phyloP scores from a whole-genome alignment of 1,140 invertebrate genomes.

The Bombyx mori region DNA sequence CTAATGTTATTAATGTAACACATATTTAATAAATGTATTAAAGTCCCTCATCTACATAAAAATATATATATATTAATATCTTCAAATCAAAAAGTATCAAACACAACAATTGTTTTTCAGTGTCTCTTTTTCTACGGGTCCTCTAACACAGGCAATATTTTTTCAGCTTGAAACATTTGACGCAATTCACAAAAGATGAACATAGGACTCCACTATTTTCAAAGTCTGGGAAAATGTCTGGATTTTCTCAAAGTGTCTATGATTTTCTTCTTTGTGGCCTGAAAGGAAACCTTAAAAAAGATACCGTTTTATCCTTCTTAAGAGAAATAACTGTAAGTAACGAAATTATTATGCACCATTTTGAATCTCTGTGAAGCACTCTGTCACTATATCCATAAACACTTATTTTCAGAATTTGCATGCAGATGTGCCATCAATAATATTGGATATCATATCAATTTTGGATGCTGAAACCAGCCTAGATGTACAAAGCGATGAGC shows the following conservation, averaged over 20 bases:
- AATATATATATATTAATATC: too few species aligned
- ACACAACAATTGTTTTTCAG: too few species aligned
- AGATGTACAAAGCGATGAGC: constrained; percentile 76
- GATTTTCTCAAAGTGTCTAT: constrained; percentile 72
- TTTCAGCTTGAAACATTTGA: constrained; percentile 72
- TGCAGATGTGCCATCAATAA: constrained; percentile 81
- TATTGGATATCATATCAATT: constrained; percentile 84
- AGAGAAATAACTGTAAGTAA: constrained; percentile 78
- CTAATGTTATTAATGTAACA: too few species aligned
- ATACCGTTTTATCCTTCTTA: constrained; percentile 76
- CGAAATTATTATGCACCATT: constrained; percentile 7
- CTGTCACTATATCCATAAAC: background rate
- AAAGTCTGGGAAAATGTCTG: constrained; percentile 66
- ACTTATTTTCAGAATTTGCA: constrained; percentile 75
- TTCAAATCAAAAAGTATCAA: too few species aligned
- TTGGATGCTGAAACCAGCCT: constrained; percentile 83
- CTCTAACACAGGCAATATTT: constrained; percentile 2
- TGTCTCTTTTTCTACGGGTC: too few species aligned
- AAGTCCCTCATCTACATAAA: too few species aligned
- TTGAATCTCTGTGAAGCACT: background rate
- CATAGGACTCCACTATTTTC: constrained; percentile 69
- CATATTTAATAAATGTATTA: too few species aligned
- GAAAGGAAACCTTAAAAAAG: constrained; percentile 79
- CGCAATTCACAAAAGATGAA: constrained; percentile 70
- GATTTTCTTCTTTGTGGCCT: constrained; percentile 79